These are phyloP conservation scores for Trematocara variabile DNA, from an alignment of 2,113 vertebrate species.

Conservation along the genomic window DNA sequence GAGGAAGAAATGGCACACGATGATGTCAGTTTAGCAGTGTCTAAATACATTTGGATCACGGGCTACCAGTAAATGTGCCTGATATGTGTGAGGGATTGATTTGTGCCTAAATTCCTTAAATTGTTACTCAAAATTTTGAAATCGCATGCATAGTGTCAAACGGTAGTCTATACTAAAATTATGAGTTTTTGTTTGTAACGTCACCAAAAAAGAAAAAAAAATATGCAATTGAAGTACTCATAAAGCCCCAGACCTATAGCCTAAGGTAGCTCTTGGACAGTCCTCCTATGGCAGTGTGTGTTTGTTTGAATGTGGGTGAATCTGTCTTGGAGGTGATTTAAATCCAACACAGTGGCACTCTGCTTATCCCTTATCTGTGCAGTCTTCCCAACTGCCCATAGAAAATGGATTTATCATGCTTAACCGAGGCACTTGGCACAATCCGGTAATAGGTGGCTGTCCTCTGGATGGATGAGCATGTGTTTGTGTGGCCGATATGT, in stretches of 20 bases:
- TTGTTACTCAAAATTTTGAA: background rate
- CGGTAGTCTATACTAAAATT: background rate
- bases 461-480: slow-evolving; percentile 47
- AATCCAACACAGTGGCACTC: slow-evolving; percentile 30
- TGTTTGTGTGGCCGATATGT: slow-evolving; percentile 16
- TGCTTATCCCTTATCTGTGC: slow-evolving; percentile 68
- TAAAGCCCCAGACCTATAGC: background rate
- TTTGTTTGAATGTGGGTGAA: slow-evolving; percentile 2
- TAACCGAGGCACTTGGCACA: slow-evolving; percentile 59
- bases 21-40: slow-evolving; percentile 8
- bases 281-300: background rate
- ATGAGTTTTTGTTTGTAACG: background rate
- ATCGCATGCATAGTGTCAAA: background rate
- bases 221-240: background rate
- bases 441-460: slow-evolving; percentile 60
- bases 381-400: slow-evolving; percentile 62
- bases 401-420: slow-evolving; percentile 68
- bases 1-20: slow-evolving; percentile 16
- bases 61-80: background rate
- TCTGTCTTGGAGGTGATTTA: slow-evolving; percentile 38
- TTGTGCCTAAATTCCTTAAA: background rate
- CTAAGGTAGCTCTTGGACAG: background rate
- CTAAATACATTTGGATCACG: slow-evolving; percentile 14
- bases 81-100: background rate
- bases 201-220: background rate